Evolutionary conservation across 2,888 invertebrate genomes (phyloP).

Genomic region (Conistra vaccinii): DNA sequence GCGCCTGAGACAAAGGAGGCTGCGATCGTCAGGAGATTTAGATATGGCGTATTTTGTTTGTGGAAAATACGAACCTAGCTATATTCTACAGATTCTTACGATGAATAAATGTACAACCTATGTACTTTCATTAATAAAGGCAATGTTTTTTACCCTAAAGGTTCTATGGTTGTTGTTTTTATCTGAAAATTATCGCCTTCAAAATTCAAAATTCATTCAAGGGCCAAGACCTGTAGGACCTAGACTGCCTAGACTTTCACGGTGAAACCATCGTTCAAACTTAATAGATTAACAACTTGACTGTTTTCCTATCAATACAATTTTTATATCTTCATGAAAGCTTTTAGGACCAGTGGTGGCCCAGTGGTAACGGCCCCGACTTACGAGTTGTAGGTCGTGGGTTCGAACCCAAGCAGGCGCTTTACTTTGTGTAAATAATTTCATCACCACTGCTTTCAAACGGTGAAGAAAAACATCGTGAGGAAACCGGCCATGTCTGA

Average conservation of each 20-base stretch:
- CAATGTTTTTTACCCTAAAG: neutral
- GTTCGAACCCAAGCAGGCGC: no score
- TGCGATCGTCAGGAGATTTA: neutral
- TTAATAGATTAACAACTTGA: neutral
- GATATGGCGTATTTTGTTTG: conserved; percentile 7
- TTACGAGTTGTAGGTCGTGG: no score
- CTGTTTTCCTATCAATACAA: neutral
- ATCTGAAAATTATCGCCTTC: neutral
- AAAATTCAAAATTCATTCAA: neutral
- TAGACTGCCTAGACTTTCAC: no score
- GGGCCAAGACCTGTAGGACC: no score
- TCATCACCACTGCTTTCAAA: no score
- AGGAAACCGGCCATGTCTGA: no score
- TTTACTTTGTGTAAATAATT: no score
- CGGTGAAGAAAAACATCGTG: no score
- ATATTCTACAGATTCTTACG: neutral
- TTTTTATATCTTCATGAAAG: neutral
- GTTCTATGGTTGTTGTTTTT: neutral
- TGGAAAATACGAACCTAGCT: neutral
- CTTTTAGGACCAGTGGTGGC: no score
- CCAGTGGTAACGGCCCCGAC: no score
- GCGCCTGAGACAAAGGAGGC: neutral
- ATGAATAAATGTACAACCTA: neutral
- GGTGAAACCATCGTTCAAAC: neutral
- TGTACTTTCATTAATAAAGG: neutral